Evolutionary conservation across 2,113 vertebrate genomes (phyloP).

Genomic region (Perccottus glenii): DNA sequence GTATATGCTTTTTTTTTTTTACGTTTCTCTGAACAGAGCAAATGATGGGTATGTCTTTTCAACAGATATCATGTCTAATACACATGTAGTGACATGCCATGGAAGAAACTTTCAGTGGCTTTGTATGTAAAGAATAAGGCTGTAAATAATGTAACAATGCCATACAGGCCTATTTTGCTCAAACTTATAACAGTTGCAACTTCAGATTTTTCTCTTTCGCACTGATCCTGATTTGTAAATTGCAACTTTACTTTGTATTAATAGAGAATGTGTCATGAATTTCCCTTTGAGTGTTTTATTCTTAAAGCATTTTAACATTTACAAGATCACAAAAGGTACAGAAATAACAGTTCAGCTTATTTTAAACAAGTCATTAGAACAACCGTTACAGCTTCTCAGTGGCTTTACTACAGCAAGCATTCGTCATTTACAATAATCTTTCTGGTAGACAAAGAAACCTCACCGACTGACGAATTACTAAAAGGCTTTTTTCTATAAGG

Average conservation of each 20-base stretch:
- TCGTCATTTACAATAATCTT: background rate
- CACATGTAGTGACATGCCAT: background rate
- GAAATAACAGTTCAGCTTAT: too few species aligned
- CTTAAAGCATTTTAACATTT: background rate
- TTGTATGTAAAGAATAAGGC: slow-evolving; percentile 12
- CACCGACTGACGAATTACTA: too few species aligned
- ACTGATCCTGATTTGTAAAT: slow-evolving; percentile 53
- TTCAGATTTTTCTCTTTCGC: slow-evolving; percentile 13
- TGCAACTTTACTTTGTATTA: slow-evolving; percentile 42
- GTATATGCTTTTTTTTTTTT: slow-evolving; percentile 6
- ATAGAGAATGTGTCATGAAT: slow-evolving; percentile 40
- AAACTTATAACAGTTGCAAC: background rate
- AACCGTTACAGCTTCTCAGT: background rate
- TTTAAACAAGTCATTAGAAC: too few species aligned
- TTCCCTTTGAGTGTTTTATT: background rate
- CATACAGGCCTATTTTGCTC: slow-evolving; percentile 36
- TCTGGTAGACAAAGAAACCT: too few species aligned
- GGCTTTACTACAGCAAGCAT: background rate
- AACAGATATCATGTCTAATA: slow-evolving; percentile 50
- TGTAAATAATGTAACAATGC: slow-evolving; percentile 62
- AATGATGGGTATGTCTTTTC: background rate
- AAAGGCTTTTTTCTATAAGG: too few species aligned
- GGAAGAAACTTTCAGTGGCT: slow-evolving; percentile 1
- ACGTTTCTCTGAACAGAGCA: slow-evolving; percentile 1
- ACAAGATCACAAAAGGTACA: too few species aligned